Conservation (phyloP, 2,113 vertebrate species). For the Coryphaenoides rupestris region DNA sequence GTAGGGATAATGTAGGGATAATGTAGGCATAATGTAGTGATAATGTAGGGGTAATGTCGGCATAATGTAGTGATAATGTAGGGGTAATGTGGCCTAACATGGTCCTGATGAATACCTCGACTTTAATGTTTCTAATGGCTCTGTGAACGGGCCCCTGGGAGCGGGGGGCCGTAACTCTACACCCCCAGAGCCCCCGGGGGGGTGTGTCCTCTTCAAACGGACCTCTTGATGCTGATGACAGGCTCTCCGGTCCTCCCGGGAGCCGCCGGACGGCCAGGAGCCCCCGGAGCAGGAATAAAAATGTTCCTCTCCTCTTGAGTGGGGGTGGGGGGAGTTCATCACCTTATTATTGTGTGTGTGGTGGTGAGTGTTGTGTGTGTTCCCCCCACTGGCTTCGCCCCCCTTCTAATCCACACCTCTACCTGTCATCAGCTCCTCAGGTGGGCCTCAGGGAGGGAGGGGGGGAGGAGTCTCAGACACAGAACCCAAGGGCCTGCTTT, state of each 20-base stretch:
- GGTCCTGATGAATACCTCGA: constrained; percentile 35
- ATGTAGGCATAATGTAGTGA: too few species aligned
- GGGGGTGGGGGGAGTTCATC: constrained; percentile 31
- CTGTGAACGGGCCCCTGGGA: constrained; percentile 30
- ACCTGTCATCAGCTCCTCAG: constrained; percentile 16
- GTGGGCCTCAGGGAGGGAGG: constrained; percentile 10
- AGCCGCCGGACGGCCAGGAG: constrained; percentile 49
- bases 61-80: neutral
- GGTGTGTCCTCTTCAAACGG: constrained; percentile 66
- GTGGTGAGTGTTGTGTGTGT: constrained; percentile 25
- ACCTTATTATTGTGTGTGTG: constrained; percentile 28
- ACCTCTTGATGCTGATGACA: constrained; percentile 72
- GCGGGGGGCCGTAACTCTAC: constrained; percentile 59
- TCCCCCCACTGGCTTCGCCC: constrained; percentile 22
- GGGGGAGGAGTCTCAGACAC: neutral
- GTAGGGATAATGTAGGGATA: neutral
- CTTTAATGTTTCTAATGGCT: constrained; percentile 37
- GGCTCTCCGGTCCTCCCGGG: constrained; percentile 46
- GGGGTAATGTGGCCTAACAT: neutral
- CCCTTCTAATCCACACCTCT: constrained; percentile 6
- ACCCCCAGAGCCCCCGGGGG: constrained; percentile 53
- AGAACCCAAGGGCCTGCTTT: constrained; percentile 14
- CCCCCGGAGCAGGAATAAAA: constrained; percentile 60
- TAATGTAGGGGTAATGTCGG: neutral
- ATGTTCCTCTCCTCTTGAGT: constrained; percentile 50